Conservation (phyloP, 2,888 invertebrate genomes). For the Chrysolina oricalcia region DNA sequence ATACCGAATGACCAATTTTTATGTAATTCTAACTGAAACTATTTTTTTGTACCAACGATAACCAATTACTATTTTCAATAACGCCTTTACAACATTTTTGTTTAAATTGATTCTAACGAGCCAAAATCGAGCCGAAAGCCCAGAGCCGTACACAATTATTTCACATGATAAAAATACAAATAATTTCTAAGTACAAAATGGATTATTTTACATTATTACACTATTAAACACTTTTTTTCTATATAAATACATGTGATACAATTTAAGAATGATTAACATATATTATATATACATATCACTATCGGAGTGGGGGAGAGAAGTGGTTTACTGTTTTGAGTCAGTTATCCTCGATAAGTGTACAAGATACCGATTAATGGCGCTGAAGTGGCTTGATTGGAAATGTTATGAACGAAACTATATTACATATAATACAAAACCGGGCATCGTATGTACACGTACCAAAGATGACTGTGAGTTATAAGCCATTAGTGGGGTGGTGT, state of each 20-base stretch:
- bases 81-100: too few relatives aligned
- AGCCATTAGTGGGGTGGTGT: constrained; percentile 37
- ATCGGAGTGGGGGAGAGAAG: constrained; percentile 60
- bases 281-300: constrained; percentile 67
- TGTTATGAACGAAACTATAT: constrained; percentile 70
- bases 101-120: too few relatives aligned
- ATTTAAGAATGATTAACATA: constrained; percentile 63
- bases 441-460: constrained; percentile 64
- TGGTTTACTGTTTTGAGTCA: constrained; percentile 45
- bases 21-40: too few relatives aligned
- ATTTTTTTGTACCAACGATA: too few relatives aligned
- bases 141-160: constrained; percentile 37
- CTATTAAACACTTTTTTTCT: constrained; percentile 65
- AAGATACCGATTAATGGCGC: constrained; percentile 57
- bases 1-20: too few relatives aligned
- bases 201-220: constrained; percentile 69
- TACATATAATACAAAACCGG: constrained; percentile 71
- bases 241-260: constrained; percentile 67
- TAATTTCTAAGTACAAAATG: constrained; percentile 67
- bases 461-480: constrained; percentile 61
- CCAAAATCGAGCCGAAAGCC: too few relatives aligned
- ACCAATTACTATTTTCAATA: too few relatives aligned
- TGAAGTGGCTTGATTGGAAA: constrained; percentile 66
- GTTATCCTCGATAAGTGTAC: constrained; percentile 67
- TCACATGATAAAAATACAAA: constrained; percentile 63